A percentile compares a stretch with the other conserved stretches of the same genome.
These are phyloP conservation scores for Diorhabda carinulata DNA, from an alignment of 1,140 invertebrate genomes.

Conservation along the genomic window DNA sequence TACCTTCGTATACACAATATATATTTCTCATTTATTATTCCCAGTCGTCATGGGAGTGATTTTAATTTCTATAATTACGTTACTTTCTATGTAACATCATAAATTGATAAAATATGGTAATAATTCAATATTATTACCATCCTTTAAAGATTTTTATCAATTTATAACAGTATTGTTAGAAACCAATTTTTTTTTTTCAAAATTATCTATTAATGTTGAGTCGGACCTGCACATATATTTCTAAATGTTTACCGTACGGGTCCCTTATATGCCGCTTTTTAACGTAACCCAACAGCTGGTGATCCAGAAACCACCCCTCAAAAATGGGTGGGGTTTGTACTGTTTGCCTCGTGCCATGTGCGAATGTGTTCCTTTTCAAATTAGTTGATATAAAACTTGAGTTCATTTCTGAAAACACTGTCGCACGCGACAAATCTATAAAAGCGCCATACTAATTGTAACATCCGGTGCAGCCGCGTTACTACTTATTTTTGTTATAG, in stretches of 20 bases:
- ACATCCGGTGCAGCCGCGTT: conserved; percentile 23
- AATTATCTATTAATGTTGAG: not conserved
- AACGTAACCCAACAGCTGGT: conserved; percentile 32
- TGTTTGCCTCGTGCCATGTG: conserved; percentile 37
- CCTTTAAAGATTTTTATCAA: too few relatives aligned
- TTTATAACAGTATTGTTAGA: too few relatives aligned
- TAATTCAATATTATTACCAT: too few relatives aligned
- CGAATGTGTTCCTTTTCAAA: conserved; percentile 35
- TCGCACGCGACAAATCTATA: conserved; percentile 29
- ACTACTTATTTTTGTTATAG: not conserved
- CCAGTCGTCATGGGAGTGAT: too few relatives aligned
- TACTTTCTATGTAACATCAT: too few relatives aligned
- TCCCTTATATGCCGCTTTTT: conserved; percentile 30
- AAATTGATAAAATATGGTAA: too few relatives aligned
- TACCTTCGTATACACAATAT: too few relatives aligned
- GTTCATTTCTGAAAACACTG: conserved; percentile 32
- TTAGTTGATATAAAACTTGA: conserved; percentile 31
- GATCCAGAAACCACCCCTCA: conserved; percentile 39
- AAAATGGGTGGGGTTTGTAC: conserved; percentile 35
- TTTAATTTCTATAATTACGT: too few relatives aligned
- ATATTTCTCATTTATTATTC: too few relatives aligned
- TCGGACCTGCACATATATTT: not conserved
- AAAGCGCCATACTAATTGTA: conserved; percentile 27
- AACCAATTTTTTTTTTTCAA: too few relatives aligned
- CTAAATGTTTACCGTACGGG: conserved; percentile 20